A percentile compares a stretch with the other conserved stretches of the same genome.
Conservation (phyloP, 2,797 vertebrate species). For the Rhinella marina region DNA sequence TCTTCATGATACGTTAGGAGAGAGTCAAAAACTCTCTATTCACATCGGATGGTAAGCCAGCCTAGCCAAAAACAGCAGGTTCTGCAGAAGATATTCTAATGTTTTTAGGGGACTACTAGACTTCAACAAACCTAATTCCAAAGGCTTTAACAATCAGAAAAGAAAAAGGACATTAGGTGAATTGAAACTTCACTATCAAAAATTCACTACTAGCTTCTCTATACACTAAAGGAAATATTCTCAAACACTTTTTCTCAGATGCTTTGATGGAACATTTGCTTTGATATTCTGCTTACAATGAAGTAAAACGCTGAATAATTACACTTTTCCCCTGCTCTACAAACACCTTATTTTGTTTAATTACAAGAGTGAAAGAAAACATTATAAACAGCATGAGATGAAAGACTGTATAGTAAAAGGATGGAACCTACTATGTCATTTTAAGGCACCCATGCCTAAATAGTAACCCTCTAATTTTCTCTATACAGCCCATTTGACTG, state of each 20-base stretch:
- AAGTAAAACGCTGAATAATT: conserved; percentile 54
- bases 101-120: background rate
- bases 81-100: no score
- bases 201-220: conserved; percentile 5
- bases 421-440: conserved; percentile 34
- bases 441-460: conserved; percentile 26
- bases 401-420: conserved; percentile 30
- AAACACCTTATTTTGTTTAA: conserved; percentile 56
- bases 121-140: background rate
- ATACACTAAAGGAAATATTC: conserved; percentile 33
- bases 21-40: no score
- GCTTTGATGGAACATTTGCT: conserved; percentile 44
- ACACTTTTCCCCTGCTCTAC: conserved; percentile 35
- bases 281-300: conserved; percentile 50
- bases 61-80: no score
- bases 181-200: background rate
- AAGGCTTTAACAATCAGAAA: conserved; percentile 23
- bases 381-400: conserved; percentile 51
- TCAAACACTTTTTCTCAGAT: conserved; percentile 3
- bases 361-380: conserved; percentile 55
- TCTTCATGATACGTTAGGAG: no score
- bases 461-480: conserved; percentile 43
- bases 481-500: conserved; percentile 8
- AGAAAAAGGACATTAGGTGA: conserved; percentile 19
- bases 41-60: no score